Percentiles rank a stretch among this genome's conserved stretches.
Conservation (phyloP, 2,888 invertebrate genomes). For the Muschampia staudingeri region DNA sequence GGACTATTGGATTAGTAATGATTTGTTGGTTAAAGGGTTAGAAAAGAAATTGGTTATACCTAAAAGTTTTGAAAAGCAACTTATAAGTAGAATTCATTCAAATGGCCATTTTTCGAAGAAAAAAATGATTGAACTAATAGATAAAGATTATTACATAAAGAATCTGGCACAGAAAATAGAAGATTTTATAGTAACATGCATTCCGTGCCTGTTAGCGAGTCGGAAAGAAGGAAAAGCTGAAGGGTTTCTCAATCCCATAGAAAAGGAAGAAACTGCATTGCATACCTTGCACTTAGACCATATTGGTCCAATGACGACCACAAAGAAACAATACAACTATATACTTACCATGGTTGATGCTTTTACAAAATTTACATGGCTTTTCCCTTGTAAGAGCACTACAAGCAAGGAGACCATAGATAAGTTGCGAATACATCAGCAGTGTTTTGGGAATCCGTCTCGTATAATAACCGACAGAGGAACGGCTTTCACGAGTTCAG, state of each 20-base stretch:
- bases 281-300: not conserved
- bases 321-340: not conserved
- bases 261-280: not conserved
- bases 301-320: not conserved
- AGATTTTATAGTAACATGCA: not conserved
- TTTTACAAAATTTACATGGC: not conserved
- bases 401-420: not conserved
- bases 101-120: constrained; percentile 4
- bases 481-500: not conserved
- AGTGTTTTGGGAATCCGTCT: not conserved
- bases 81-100: constrained; percentile 7
- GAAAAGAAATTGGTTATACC: constrained; percentile 5
- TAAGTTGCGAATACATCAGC: not conserved
- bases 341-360: not conserved
- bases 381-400: not conserved
- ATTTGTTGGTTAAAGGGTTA: not conserved
- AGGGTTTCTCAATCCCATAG: not conserved
- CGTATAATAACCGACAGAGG: not conserved
- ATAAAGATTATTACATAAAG: not conserved
- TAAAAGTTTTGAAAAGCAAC: not conserved
- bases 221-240: not conserved
- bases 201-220: not conserved
- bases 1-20: constrained; percentile 8
- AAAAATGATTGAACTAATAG: not conserved
- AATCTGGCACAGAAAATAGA: not conserved